These are phyloP conservation scores for Ptiloglossa arizonensis DNA, from an alignment of 1,140 invertebrate genomes.

Conservation along the genomic window DNA sequence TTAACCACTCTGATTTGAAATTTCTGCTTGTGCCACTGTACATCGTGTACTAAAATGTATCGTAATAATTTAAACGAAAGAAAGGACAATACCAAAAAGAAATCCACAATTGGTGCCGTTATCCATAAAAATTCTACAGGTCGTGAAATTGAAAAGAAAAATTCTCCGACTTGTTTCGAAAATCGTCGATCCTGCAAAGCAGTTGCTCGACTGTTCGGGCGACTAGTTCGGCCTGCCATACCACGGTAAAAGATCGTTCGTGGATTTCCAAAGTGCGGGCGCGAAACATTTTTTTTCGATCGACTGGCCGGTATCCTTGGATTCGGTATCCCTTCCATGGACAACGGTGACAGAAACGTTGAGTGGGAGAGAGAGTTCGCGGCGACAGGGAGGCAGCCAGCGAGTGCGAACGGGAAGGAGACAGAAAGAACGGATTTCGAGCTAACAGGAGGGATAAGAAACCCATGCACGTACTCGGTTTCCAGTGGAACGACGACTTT, in stretches of 20 bases:
- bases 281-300: not conserved
- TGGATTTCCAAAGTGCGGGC: not conserved
- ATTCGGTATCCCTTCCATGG: conserved; percentile 34
- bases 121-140: too few relatives aligned
- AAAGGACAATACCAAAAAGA: too few relatives aligned
- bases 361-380: conserved; percentile 20
- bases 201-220: not conserved
- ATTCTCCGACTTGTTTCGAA: too few relatives aligned
- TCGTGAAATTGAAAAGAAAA: too few relatives aligned
- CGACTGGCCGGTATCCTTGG: conserved; percentile 33
- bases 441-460: conserved; percentile 77
- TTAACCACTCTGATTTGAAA: too few relatives aligned
- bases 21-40: too few relatives aligned
- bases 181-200: too few relatives aligned
- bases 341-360: conserved; percentile 9
- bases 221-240: not conserved
- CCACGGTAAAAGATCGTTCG: not conserved
- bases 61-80: too few relatives aligned
- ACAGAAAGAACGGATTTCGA: conserved; percentile 56
- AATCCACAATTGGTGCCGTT: too few relatives aligned
- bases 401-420: conserved; percentile 24
- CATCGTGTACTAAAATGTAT: too few relatives aligned
- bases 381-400: conserved; percentile 12
- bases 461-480: conserved; percentile 74
- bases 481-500: conserved; percentile 74